Conservation (phyloP, 2,888 invertebrate species). For the Lasioglossum lativentre region DNA sequence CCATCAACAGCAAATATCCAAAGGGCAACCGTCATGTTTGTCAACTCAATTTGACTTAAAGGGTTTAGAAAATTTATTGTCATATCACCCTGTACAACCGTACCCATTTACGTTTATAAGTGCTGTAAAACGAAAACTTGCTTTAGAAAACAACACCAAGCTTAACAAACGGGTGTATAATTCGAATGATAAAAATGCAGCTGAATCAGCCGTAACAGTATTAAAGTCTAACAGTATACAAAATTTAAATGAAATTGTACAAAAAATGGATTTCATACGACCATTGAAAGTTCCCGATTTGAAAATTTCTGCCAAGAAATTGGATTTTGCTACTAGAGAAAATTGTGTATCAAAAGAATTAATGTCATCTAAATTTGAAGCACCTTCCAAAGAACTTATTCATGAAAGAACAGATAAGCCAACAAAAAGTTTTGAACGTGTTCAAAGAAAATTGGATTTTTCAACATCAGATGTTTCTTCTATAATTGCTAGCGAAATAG, state of each 20-base stretch:
- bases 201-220: slow-evolving; percentile 39
- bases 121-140: slow-evolving; percentile 87
- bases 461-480: slow-evolving; percentile 78
- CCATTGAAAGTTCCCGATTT: slow-evolving; percentile 82
- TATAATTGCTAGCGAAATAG: slow-evolving; percentile 78
- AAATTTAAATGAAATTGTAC: slow-evolving; percentile 63
- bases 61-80: slow-evolving; percentile 63
- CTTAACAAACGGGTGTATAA: slow-evolving; percentile 70
- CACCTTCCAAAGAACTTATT: slow-evolving; percentile 61
- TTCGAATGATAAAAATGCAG: slow-evolving; percentile 44
- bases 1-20: slow-evolving; percentile 53
- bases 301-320: slow-evolving; percentile 81
- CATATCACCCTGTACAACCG: slow-evolving; percentile 81
- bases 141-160: slow-evolving; percentile 72
- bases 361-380: slow-evolving; percentile 71
- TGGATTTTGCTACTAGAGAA: slow-evolving; percentile 78
- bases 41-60: slow-evolving; percentile 49
- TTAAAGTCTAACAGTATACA: slow-evolving; percentile 51
- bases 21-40: slow-evolving; percentile 24
- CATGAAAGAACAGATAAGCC: slow-evolving; percentile 73
- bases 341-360: slow-evolving; percentile 76
- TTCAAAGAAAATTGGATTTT: slow-evolving; percentile 81
- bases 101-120: slow-evolving; percentile 88
- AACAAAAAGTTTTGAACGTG: slow-evolving; percentile 75
- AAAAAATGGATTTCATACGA: slow-evolving; percentile 80